Percentiles rank a stretch among this genome's conserved stretches.
phyloP scores from a whole-genome alignment of 2,797 vertebrate species.

The Gallinago solitaria region DNA sequence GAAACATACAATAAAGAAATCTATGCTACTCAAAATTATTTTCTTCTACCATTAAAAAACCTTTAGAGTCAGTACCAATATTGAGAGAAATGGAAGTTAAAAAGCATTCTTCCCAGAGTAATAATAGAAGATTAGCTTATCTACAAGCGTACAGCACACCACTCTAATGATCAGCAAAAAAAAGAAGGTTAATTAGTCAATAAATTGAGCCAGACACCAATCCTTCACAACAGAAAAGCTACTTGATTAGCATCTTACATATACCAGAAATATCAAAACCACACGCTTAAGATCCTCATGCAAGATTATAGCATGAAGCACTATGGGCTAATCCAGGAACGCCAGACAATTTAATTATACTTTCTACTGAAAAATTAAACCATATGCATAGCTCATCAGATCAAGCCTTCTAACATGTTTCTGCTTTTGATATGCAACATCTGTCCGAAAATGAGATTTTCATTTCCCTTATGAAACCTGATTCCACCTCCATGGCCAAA shows the following conservation, averaged over 20 bases:
- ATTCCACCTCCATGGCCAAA: neutral
- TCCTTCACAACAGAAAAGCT: neutral
- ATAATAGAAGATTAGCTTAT: neutral
- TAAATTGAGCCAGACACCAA: neutral
- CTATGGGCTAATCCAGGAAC: neutral
- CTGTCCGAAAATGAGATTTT: slow-evolving; percentile 15
- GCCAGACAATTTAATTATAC: slow-evolving; percentile 4
- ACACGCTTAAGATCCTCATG: neutral
- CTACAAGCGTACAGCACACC: neutral
- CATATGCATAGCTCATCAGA: slow-evolving; percentile 15
- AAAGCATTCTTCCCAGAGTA: neutral
- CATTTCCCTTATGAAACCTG: neutral
- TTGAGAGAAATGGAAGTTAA: neutral
- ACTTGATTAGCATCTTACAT: neutral
- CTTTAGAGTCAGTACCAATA: neutral
- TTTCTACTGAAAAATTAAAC: slow-evolving; percentile 44
- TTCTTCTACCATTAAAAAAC: neutral
- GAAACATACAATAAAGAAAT: neutral
- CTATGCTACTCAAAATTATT: neutral
- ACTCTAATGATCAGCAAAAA: neutral
- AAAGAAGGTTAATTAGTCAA: neutral
- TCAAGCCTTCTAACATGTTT: neutral
- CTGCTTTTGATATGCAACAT: slow-evolving; percentile 38
- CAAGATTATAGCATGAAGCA: neutral
- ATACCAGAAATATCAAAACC: slow-evolving; percentile 6